Evolutionary conservation across 2,888 invertebrate genomes (phyloP), one percentile per base, ranked within the genome.

Genomic region (Palloptera scutellata): DNA sequence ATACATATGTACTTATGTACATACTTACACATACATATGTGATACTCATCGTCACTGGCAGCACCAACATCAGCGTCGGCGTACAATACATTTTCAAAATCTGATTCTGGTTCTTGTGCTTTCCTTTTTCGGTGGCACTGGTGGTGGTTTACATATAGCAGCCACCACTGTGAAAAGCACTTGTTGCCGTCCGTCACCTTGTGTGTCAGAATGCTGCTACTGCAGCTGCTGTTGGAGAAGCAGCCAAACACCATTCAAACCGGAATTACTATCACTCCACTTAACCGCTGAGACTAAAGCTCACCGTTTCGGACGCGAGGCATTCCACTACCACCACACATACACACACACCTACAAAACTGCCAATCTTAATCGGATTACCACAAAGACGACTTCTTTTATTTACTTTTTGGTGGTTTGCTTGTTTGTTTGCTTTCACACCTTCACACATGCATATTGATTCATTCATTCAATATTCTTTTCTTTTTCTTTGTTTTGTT

Each of bases 401-500:
- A 20, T 19, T 54, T 30, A 54, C 13, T n/a, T n/a, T n/a, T 19
- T 20, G 20, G 3, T 10, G 20, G 20, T 13, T n/a, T 55, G 11
- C 51, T 64, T 19, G 6, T 15, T 43, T 51, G 45, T 54, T 66
- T 53, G 42, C n/a, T 54, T 64, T 58, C 59, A 66, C 60, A 68
- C 41, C 60, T 30, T 51, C 54, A 42, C 48, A 48, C 51, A 41
- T 48, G 20, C 20, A 61, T 64, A 64, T 63, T 58, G 45, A 67
- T 52, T 62, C 63, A 63, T 66, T 63, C 60, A 64, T 64, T 48
- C 60, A 48, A 48, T 42, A 60, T 61, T 67, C 61, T 61, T 54
- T 60, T 43, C 64, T 30, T 61, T 55, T 66, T 69, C 55, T 68
- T 10, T 64, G 58, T 68, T 62, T 45, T 54, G 60, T 53, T 66